Conservation (phyloP, 2,113 vertebrate genomes). For the Typhlomys cinereus region DNA sequence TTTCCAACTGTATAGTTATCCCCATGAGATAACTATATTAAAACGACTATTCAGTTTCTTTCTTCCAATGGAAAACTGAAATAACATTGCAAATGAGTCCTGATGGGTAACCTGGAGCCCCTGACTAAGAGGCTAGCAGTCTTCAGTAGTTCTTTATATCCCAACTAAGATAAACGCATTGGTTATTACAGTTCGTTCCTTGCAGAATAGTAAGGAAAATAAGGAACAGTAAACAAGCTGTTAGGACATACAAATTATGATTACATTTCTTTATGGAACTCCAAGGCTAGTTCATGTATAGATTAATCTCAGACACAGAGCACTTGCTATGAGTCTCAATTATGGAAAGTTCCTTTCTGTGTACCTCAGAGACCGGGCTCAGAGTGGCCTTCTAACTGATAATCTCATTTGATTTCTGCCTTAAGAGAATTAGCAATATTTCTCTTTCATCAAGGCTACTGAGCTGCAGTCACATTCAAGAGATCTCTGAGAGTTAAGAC, state of each 20-base stretch:
- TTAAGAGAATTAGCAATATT: background rate
- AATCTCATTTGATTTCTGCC: constrained; percentile 1
- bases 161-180: background rate
- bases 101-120: background rate
- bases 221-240: background rate
- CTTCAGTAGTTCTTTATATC: background rate
- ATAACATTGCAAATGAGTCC: background rate
- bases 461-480: background rate
- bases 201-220: background rate
- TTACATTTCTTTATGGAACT: background rate
- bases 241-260: background rate
- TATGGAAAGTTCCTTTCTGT: background rate
- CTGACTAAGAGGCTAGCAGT: background rate
- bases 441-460: background rate
- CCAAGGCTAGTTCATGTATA: background rate
- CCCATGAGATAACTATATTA: background rate
- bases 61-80: background rate
- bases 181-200: background rate
- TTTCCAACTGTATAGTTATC: background rate
- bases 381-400: background rate
- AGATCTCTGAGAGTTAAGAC: background rate
- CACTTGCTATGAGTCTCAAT: background rate
- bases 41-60: background rate
- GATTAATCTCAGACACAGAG: background rate
- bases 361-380: background rate